Evolutionary conservation across 1,140 invertebrate species (phyloP).

Genomic region (Procambarus clarkii): DNA sequence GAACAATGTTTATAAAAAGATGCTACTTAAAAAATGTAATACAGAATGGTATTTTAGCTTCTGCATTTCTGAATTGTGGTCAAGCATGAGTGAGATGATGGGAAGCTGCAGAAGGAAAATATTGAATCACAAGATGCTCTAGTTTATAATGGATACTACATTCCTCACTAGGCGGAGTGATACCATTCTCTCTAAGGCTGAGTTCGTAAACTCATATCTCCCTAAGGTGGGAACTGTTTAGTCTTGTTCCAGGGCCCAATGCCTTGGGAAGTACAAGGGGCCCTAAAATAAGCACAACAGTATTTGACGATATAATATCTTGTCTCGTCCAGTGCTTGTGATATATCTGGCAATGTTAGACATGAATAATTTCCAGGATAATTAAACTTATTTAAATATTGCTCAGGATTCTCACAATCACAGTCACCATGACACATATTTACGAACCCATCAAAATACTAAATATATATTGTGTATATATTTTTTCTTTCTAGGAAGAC

Average conservation of each 20-base stretch:
- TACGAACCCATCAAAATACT: conserved; percentile 56
- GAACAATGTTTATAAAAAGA: not conserved
- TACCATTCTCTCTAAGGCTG: conserved; percentile 60
- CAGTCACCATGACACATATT: conserved; percentile 31
- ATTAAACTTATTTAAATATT: not conserved
- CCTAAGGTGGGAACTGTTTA: conserved; percentile 25
- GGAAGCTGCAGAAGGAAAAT: conserved; percentile 55
- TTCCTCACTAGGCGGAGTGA: conserved; percentile 51
- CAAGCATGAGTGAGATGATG: conserved; percentile 37
- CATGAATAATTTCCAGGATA: not conserved
- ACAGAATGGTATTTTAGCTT: not conserved
- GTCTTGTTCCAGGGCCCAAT: conserved; percentile 19
- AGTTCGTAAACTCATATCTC: conserved; percentile 58
- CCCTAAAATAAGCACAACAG: conserved; percentile 19
- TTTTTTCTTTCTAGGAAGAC: conserved; percentile 60
- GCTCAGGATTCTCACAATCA: not conserved
- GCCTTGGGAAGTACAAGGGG: conserved; percentile 9
- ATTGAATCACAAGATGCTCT: conserved; percentile 57
- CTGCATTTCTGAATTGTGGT: conserved; percentile 46
- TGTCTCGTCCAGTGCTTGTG: conserved; percentile 4
- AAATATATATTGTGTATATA: conserved; percentile 5
- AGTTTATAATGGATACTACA: conserved; percentile 44
- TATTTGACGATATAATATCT: not conserved
- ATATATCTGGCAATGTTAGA: not conserved
- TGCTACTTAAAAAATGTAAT: not conserved